phyloP scores from a whole-genome alignment of 2,113 vertebrate species.

The Panthera leo region DNA sequence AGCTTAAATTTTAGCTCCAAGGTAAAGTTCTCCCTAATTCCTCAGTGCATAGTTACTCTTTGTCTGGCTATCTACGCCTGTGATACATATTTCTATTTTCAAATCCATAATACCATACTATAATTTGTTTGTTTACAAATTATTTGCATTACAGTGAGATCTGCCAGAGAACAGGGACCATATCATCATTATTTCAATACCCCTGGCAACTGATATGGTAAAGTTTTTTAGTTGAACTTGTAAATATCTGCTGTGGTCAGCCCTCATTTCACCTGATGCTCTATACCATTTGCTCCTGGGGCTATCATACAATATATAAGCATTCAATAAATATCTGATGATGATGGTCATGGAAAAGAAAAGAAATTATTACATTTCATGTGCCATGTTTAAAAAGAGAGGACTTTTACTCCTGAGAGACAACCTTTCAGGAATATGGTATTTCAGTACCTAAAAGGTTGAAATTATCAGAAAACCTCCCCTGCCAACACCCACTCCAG shows the following conservation, averaged over 20 bases:
- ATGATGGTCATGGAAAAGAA: constrained; percentile 2
- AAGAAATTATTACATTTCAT: neutral
- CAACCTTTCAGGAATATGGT: neutral
- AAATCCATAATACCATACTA: neutral
- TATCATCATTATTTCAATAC: neutral
- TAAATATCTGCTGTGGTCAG: neutral
- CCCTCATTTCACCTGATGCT: neutral
- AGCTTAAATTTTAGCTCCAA: constrained; percentile 12
- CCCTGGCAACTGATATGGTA: neutral
- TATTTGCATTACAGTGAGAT: neutral
- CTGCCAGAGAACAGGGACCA: neutral
- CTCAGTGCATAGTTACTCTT: neutral
- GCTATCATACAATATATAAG: neutral
- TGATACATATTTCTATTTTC: constrained; percentile 3
- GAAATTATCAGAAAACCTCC: neutral
- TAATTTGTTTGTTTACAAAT: constrained; percentile 23
- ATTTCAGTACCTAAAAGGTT: neutral
- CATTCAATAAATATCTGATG: constrained; percentile 12
- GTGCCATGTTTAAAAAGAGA: neutral
- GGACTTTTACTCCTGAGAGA: neutral
- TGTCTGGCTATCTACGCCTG: neutral
- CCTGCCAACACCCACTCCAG: neutral
- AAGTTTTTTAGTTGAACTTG: neutral
- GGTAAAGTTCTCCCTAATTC: neutral
- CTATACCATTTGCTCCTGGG: neutral